These are phyloP conservation scores for Pomacea maculata DNA, from an alignment of 1,140 invertebrate genomes.

Conservation along the genomic window DNA sequence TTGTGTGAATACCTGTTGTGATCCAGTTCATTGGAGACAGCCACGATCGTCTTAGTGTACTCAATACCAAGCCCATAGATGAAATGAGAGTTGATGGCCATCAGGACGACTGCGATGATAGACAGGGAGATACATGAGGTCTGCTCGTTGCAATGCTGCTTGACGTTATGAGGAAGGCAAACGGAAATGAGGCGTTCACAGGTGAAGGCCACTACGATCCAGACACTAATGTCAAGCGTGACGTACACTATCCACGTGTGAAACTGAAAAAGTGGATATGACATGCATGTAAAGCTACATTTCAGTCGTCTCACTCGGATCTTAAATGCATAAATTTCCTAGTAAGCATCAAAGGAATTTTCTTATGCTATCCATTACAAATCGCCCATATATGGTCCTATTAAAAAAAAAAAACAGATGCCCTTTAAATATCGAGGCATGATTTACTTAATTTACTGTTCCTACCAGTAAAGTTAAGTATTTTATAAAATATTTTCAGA, in stretches of 20 bases:
- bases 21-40: too few species aligned
- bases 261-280: conserved; percentile 10
- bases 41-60: neutral
- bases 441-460: too few species aligned
- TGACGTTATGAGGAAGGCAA: conserved; percentile 34
- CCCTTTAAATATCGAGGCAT: too few species aligned
- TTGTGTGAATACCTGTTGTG: too few species aligned
- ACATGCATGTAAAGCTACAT: too few species aligned
- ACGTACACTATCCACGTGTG: conserved; percentile 40
- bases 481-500: too few species aligned
- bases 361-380: too few species aligned
- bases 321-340: neutral
- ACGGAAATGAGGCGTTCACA: conserved; percentile 46
- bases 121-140: conserved; percentile 21
- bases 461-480: too few species aligned
- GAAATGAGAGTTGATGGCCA: conserved; percentile 39
- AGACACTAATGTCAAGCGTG: conserved; percentile 39
- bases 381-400: too few species aligned
- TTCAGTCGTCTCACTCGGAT: neutral
- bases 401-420: too few species aligned
- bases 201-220: conserved; percentile 49
- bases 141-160: conserved; percentile 27
- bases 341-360: too few species aligned
- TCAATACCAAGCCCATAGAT: conserved; percentile 30
- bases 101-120: conserved; percentile 17